These are phyloP conservation scores for Eulemur albifrons DNA, from an alignment of 2,797 vertebrate species.

Conservation along the genomic window DNA sequence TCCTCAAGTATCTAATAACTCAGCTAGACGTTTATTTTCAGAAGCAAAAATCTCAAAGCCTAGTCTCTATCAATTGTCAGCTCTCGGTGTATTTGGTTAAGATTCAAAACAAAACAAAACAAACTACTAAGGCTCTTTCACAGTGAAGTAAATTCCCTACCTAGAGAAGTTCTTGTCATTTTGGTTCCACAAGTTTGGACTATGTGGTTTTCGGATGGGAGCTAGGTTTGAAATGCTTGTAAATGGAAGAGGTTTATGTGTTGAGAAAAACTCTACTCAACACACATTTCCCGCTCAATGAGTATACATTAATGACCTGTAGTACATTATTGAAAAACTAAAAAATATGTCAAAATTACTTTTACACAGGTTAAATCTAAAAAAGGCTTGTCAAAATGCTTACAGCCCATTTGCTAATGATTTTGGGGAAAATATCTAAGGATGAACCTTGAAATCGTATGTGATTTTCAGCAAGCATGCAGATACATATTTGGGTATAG, in stretches of 20 bases:
- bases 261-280: conserved; percentile 74
- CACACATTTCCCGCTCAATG: not conserved
- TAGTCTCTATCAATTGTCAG: conserved; percentile 64
- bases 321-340: conserved; percentile 52
- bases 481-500: not conserved
- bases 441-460: not conserved
- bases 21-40: not conserved
- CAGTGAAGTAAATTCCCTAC: conserved; percentile 60
- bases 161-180: not conserved
- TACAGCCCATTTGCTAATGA: not conserved
- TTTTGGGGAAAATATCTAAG: not conserved
- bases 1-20: not conserved
- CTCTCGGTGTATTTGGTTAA: conserved; percentile 70
- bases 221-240: conserved; percentile 45
- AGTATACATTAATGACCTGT: conserved; percentile 49
- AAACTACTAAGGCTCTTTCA: conserved; percentile 74
- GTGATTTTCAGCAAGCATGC: not conserved
- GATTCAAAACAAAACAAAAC: conserved; percentile 54
- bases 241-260: conserved; percentile 73
- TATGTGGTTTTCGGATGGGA: conserved; percentile 71
- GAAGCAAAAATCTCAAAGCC: not conserved
- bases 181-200: conserved; percentile 77
- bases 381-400: not conserved
- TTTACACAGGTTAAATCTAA: not conserved
- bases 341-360: not conserved